Evolutionary conservation across 2,797 vertebrate genomes (phyloP), one percentile per base, ranked within the genome.

Genomic region (Mormyrops boulengeri): DNA sequence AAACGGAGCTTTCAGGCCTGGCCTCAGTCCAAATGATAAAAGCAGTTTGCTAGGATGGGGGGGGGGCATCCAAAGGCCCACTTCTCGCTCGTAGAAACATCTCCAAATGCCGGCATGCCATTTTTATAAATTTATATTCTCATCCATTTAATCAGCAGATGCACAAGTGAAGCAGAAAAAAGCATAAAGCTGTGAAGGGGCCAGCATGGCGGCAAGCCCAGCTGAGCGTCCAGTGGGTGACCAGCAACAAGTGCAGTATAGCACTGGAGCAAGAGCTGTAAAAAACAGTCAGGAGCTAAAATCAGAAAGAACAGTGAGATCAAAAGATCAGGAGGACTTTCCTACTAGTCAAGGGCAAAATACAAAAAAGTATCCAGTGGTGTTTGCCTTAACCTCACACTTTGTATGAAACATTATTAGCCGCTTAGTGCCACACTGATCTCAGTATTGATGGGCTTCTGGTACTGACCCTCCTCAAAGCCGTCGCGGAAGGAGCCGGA

Each of bases 401-500:
- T 41, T 44, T 80, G 34, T 44, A 41, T 80, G 38, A 80, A 80
- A 44, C 73, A 80, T 80, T 41, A 44, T 30, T 30, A 30, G 26
- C 26, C 17, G 73, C 14, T 44, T 41, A 19, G 73, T 44, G 6
- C 30, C 3, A 73, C 26, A 34, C 11, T 73, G 34, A 14, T 73
- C 11, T 73, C 30, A 38, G 30, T 11, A 77, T 14, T 41, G 5
- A 26, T 17, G 69, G 34, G n/a, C 19, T 85, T 4, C 41, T 8
- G 55, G 17, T 66, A 66, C 97, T 96, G 92, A 99, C 98, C 98
- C 97, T 99, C 98, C 92, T 99, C 98, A 30, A 99, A 99, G 89
- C 98, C 98, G 12, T 99, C 98, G 0, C 97, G 96, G 95, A 99
- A 99, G 3, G 98, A 99, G 41, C 97, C 98, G 0, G 98, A 99